Evolutionary conservation across 2,797 vertebrate genomes (phyloP).

Genomic region (Nannoperca australis): DNA sequence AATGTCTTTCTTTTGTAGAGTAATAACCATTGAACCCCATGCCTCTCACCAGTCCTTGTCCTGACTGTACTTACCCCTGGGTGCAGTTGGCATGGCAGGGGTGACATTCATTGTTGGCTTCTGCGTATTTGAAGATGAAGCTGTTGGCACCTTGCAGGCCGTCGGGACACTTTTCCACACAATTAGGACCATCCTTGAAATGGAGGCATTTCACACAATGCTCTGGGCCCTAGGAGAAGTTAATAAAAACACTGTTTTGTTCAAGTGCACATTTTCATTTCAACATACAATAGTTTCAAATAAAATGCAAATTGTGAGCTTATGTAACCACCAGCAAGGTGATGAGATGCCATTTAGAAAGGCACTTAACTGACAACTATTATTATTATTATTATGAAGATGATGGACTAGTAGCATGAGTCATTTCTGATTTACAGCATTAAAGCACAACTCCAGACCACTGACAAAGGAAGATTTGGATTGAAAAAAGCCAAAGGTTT

Average conservation of each 20-base stretch:
- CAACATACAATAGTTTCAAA: background rate
- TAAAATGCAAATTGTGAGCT: background rate
- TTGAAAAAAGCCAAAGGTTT: background rate
- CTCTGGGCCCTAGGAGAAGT: constrained; percentile 89
- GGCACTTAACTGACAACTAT: background rate
- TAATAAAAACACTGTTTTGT: background rate
- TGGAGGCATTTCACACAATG: constrained; percentile 94
- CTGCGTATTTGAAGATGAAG: constrained; percentile 97
- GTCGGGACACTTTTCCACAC: constrained; percentile 97
- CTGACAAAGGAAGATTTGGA: background rate
- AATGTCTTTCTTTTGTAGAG: background rate
- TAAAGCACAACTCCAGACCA: background rate
- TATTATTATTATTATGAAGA: background rate
- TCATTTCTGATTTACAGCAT: constrained; percentile 5
- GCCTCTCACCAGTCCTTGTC: constrained; percentile 9
- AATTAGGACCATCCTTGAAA: constrained; percentile 97
- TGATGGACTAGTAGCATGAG: background rate
- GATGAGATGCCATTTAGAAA: background rate
- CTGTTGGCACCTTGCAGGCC: constrained; percentile 95
- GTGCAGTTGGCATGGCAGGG: constrained; percentile 96
- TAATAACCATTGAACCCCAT: background rate
- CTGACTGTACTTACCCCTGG: constrained; percentile 84
- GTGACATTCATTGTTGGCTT: constrained; percentile 94
- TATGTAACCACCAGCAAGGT: background rate
- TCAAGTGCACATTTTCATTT: constrained; percentile 4